Conservation (phyloP, 2,888 invertebrate genomes). For the Dryadula phaetusa region DNA sequence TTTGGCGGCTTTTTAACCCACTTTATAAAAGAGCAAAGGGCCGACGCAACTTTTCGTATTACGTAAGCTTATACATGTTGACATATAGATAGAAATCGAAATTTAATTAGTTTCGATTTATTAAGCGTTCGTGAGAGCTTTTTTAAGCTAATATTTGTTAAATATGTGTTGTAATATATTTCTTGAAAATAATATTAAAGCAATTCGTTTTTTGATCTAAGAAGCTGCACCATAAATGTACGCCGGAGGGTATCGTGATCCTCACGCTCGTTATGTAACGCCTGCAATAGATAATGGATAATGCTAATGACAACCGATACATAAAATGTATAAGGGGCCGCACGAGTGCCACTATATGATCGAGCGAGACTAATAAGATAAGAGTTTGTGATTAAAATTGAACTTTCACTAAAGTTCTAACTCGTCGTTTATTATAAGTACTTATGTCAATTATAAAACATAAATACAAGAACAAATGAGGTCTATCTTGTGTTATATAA, state of each 20-base stretch:
- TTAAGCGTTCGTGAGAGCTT: conserved; percentile 18
- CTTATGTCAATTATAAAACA: conserved; percentile 43
- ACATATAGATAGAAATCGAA: conserved; percentile 45
- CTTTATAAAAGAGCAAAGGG: conserved; percentile 46
- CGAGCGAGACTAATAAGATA: conserved; percentile 78
- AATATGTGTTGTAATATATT: not conserved
- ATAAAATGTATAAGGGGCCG: conserved; percentile 74
- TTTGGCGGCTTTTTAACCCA: conserved; percentile 46
- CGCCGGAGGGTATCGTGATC: conserved; percentile 67
- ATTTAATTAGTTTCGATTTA: conserved; percentile 43
- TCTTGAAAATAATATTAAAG: not conserved
- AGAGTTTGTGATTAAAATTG: conserved; percentile 62
- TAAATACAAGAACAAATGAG: conserved; percentile 30
- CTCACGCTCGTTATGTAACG: conserved; percentile 69
- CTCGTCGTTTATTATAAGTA: conserved; percentile 22
- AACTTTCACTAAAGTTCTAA: conserved; percentile 74
- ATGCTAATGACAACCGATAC: conserved; percentile 79
- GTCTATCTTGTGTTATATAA: conserved; percentile 56
- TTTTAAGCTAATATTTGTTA: not conserved
- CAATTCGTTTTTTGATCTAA: conserved; percentile 28
- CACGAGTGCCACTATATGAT: conserved; percentile 59
- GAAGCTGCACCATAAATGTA: conserved; percentile 56
- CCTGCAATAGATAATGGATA: conserved; percentile 77
- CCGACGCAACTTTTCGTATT: conserved; percentile 44
- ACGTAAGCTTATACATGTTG: conserved; percentile 42